Evolutionary conservation across 2,888 invertebrate genomes (phyloP), one percentile per base, ranked within the genome.

Genomic region (Campopleginae sp.): DNA sequence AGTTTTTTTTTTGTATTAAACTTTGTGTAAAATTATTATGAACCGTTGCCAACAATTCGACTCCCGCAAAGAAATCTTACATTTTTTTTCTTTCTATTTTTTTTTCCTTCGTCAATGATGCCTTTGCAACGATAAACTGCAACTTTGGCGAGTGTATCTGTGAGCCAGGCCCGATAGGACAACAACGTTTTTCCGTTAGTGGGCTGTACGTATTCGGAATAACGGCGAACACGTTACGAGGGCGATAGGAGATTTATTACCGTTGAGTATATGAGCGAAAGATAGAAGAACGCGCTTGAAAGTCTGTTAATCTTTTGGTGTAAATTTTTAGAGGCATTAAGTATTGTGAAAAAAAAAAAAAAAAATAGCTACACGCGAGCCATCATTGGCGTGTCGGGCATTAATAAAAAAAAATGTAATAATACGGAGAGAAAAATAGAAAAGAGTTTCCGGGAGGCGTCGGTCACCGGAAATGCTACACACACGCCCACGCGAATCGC

Each of bases 401-500:
- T 27, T 17, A 7, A 44, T 58, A 78, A 42, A 54, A 44, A 70
- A 78, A 42, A 54, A 48, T 61, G 63, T 8, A 51, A 38, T 51
- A 48, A 65, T 38, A 65, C 33, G 23, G n/a, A 70, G 54, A 70
- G 61, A 58, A 68, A 23, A 58, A 42, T 27, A 72, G 33, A 58
- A 66, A 42, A 17, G 33, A 2, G 79, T 54, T 58, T 61, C 70
- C 63, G 46, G 70, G 78, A 27, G 63, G 33, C 75, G 63, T 75
- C 33, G 63, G 23, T 63, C 14, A 58, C 81, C 82, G 82, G 82
- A 79, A 42, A 72, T 19, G 72, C 63, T 42, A 44, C 27, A 58
- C 44, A 33, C 54, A 66, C 71, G 68, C 80, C 79, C 82, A 85
- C 82, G 85, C 85, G 71, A 82, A 65, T 70, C 65, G 65, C 51